A percentile compares a stretch with the other conserved stretches of the same genome.
Evolutionary conservation across 2,797 vertebrate species (phyloP).

Genomic region (Poeciliopsis gracilis): DNA sequence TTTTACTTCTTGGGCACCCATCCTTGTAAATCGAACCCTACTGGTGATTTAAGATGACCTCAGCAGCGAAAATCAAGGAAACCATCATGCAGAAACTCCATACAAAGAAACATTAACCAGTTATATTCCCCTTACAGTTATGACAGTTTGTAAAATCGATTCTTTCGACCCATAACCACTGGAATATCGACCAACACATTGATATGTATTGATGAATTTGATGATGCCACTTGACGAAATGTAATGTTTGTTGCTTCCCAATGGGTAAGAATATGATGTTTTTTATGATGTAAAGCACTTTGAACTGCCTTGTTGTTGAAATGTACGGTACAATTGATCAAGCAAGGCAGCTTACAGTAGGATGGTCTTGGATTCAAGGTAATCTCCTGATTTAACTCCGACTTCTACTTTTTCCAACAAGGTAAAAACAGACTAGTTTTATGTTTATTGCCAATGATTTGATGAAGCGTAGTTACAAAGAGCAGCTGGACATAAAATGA

Average conservation of each 20-base stretch:
- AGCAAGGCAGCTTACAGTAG: background rate
- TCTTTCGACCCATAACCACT: too few species aligned
- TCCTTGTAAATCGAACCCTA: background rate
- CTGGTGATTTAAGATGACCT: background rate
- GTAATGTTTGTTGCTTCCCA: too few species aligned
- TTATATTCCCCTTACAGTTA: background rate
- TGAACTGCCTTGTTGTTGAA: too few species aligned
- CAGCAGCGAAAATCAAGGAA: constrained; percentile 58
- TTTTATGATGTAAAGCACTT: too few species aligned
- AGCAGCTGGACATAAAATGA: background rate
- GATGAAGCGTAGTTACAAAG: background rate
- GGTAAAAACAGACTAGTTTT: background rate
- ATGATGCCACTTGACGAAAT: too few species aligned
- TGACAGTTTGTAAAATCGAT: constrained; percentile 6
- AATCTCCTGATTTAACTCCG: background rate
- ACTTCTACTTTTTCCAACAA: background rate
- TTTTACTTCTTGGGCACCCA: background rate
- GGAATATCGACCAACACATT: too few species aligned
- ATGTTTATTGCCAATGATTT: background rate
- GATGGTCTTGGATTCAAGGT: background rate
- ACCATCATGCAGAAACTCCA: constrained; percentile 13
- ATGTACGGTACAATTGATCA: background rate
- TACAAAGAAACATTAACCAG: constrained; percentile 10
- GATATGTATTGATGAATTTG: too few species aligned
- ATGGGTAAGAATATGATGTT: too few species aligned